Evolutionary conservation across 30 jellyfish, hydroid and myxozoan genomes (phyloP), one percentile per base, ranked within the genome.

Genomic region (Mastigias papua): DNA sequence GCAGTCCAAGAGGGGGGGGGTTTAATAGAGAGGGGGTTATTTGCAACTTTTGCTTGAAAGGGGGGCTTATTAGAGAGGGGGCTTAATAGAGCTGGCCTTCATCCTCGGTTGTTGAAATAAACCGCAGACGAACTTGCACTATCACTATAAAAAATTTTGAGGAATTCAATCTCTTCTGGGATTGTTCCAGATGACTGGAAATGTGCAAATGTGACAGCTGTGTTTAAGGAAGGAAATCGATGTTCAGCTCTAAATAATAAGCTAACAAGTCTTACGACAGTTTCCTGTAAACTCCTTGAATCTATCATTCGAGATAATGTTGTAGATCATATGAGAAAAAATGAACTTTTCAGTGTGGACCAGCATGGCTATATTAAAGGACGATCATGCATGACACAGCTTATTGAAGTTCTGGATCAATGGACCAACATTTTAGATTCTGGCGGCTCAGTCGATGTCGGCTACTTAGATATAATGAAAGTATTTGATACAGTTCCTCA

Each of bases 151-250:
- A 32, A 4, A 33, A 70, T 70, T 30, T 70, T 37, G 6, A 70
- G 25, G 30, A 70, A 70, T 70, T 70, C 82, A 70, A 33, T 70
- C 82, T 70, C 82, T 28, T 70, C 82, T 33, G 82, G 82, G 63
- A 70, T 31, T 70, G 82, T 37, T 70, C 82, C 82, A 70, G 82
- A 70, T 70, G 82, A 70, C 3, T 70, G 82, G 82, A 70, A 70
- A 33, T 70, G 65, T 70, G 82, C 82, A 31, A 70, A 70, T 70
- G 82, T 70, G 82, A 70, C 82, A 70, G 82, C 82, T 70, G 82
- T 70, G 82, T 70, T 70, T 70, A 70, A 70, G 82, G 34, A 70
- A 32, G 79, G 90, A 63, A 57, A 79, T 57, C 66, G 73, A 61
- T 68, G 34, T n/a, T 42, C 68, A 61, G 90, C 90, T 35, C 73